Evolutionary conservation across 1,140 invertebrate genomes (phyloP).

Genomic region (Phenacoccus solenopsis): DNA sequence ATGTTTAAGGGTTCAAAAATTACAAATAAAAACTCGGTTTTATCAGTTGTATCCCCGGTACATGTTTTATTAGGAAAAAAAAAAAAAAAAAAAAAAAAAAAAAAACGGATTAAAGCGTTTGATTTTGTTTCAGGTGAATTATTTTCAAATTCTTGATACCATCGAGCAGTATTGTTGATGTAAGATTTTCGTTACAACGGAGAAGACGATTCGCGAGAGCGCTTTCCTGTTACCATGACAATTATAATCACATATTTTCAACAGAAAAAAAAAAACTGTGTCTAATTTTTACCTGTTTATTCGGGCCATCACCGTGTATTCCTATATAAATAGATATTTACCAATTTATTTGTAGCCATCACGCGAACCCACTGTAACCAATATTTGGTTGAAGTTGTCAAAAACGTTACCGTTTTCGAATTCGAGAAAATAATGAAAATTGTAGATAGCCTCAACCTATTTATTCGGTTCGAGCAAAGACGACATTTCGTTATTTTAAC

Average conservation of each 20-base stretch:
- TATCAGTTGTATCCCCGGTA: too few relatives aligned
- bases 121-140: background rate
- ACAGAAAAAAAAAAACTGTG: background rate
- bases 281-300: background rate
- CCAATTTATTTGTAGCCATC: constrained; percentile 1
- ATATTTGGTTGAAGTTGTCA: too few relatives aligned
- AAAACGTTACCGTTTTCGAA: too few relatives aligned
- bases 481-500: too few relatives aligned
- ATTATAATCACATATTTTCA: constrained; percentile 2
- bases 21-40: too few relatives aligned
- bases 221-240: constrained; percentile 16
- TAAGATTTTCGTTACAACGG: background rate
- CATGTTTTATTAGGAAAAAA: too few relatives aligned
- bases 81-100: too few relatives aligned
- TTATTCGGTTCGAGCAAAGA: too few relatives aligned
- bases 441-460: too few relatives aligned
- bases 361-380: background rate
- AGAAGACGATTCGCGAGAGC: background rate
- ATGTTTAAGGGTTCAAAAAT: too few relatives aligned
- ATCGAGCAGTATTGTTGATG: background rate
- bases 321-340: constrained; percentile 3
- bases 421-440: too few relatives aligned
- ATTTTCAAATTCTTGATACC: background rate
- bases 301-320: background rate
- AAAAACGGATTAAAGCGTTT: background rate